Conservation (phyloP, 2,888 invertebrate genomes). For the Sarcophaga variegata region DNA sequence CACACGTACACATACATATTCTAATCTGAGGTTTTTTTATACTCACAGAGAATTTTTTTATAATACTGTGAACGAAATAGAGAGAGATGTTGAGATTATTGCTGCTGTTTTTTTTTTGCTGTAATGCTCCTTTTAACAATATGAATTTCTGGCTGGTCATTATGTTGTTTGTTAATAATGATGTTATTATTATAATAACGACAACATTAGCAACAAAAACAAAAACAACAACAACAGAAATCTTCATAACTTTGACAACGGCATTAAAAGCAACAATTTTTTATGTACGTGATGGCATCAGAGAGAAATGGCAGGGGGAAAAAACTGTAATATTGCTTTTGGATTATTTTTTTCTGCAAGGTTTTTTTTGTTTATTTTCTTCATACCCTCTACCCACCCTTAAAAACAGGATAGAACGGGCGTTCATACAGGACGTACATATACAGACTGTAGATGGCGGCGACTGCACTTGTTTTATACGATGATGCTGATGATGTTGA, state of each 20-base stretch:
- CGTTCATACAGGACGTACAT: neutral
- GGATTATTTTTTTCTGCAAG: neutral
- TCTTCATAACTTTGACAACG: constrained; percentile 5
- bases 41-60: constrained; percentile 10
- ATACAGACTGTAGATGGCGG: neutral
- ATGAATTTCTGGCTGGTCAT: constrained; percentile 46
- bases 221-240: constrained; percentile 31
- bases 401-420: constrained; percentile 32
- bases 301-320: neutral
- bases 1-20: constrained; percentile 18
- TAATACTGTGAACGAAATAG: neutral
- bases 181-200: constrained; percentile 50
- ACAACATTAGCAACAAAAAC: constrained; percentile 45
- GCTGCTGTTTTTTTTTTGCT: neutral
- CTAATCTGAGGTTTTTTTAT: constrained; percentile 31
- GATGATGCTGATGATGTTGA: constrained; percentile 29
- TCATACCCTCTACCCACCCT: constrained; percentile 47
- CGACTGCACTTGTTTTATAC: constrained; percentile 62
- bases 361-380: constrained; percentile 23
- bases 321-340: constrained; percentile 23
- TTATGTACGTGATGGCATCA: constrained; percentile 17
- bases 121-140: constrained; percentile 28
- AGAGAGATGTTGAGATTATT: neutral
- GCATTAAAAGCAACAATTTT: constrained; percentile 63
- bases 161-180: constrained; percentile 55